A percentile compares a stretch with the other conserved stretches of the same genome.
phyloP scores from a whole-genome alignment of 2,888 invertebrate species.

The Idaea biselata region DNA sequence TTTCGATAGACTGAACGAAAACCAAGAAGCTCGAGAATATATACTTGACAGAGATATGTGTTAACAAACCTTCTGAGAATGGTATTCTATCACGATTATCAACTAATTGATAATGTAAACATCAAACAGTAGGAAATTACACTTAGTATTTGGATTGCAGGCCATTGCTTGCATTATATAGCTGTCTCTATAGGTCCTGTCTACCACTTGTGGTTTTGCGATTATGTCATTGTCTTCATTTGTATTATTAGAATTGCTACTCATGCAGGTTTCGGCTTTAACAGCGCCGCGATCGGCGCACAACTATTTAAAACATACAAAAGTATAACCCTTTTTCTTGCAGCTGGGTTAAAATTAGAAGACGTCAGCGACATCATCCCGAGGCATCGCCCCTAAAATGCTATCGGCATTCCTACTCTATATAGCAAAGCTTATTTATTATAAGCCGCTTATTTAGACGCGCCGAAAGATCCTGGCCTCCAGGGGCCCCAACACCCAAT shows the following conservation, averaged over 20 bases:
- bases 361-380: no score
- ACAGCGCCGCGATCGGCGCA: no score
- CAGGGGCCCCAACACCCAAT: no score
- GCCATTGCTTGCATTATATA: slow-evolving; percentile 25
- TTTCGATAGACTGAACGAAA: slow-evolving; percentile 19
- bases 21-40: slow-evolving; percentile 38
- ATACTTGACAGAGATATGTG: slow-evolving; percentile 42
- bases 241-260: slow-evolving; percentile 12
- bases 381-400: no score
- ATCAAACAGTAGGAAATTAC: slow-evolving; percentile 41
- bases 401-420: no score
- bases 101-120: slow-evolving; percentile 46
- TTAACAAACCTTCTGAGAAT: slow-evolving; percentile 53
- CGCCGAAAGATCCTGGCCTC: no score
- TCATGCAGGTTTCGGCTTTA: background rate
- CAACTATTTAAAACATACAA: no score
- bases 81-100: slow-evolving; percentile 34
- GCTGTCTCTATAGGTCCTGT: slow-evolving; percentile 6
- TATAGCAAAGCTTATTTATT: no score
- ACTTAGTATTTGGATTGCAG: slow-evolving; percentile 34
- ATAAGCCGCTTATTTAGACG: no score
- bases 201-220: slow-evolving; percentile 22
- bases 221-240: slow-evolving; percentile 34
- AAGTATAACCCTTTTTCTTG: no score
- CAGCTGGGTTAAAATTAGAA: no score